A percentile compares a stretch with the other conserved stretches of the same genome.
These are phyloP conservation scores for Aphelinus certus DNA, from an alignment of 1,140 invertebrate species.

Conservation along the genomic window DNA sequence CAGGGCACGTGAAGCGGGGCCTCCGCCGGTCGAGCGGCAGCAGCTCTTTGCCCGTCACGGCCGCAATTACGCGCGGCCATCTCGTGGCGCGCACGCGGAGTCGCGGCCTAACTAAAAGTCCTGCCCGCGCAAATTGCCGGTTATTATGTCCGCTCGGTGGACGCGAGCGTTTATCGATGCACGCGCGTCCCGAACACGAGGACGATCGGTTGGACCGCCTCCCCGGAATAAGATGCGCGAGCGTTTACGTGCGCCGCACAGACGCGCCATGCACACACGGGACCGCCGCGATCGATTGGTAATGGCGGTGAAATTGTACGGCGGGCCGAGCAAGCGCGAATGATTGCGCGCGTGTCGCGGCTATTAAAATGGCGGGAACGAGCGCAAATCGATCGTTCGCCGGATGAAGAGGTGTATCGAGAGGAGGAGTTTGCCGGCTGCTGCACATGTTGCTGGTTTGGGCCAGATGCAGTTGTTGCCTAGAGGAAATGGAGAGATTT, in stretches of 20 bases:
- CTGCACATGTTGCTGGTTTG: no score
- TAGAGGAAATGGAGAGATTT: no score
- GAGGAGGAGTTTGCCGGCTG: no score
- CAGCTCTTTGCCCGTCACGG: constrained; percentile 14
- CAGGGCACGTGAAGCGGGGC: no score
- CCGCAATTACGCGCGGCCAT: constrained; percentile 10
- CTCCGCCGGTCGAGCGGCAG: constrained; percentile 20
- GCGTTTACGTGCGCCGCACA: not conserved
- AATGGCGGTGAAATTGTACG: constrained; percentile 28
- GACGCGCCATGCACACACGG: not conserved
- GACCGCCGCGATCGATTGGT: constrained; percentile 17
- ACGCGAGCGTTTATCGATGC: constrained; percentile 54
- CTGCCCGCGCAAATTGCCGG: constrained; percentile 60
- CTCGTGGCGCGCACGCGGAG: constrained; percentile 23
- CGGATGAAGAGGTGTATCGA: no score
- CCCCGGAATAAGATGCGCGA: not conserved
- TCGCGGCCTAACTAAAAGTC: constrained; percentile 58
- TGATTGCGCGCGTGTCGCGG: constrained; percentile 23
- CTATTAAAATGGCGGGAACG: not conserved
- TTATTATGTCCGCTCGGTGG: constrained; percentile 55
- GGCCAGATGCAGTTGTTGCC: no score
- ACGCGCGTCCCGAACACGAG: not conserved
- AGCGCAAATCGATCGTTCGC: not conserved
- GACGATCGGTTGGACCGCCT: no score
- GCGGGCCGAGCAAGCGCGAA: not conserved